Evolutionary conservation across 2,888 invertebrate genomes (phyloP).

Genomic region (Polia nebulosa): DNA sequence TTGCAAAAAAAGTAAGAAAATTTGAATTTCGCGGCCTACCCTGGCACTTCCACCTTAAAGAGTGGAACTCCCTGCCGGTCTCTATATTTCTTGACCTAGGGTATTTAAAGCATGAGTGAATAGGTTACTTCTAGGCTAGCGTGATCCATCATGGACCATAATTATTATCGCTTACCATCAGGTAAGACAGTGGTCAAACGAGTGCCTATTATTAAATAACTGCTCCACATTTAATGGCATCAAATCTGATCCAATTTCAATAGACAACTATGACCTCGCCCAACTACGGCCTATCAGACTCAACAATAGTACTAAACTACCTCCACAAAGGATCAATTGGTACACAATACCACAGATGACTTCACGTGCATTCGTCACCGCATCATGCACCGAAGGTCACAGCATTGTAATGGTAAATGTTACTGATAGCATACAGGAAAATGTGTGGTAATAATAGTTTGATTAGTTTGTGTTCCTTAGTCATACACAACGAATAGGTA

Average conservation of each 20-base stretch:
- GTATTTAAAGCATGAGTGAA: too few species aligned
- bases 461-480: slow-evolving; percentile 28
- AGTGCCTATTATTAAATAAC: too few species aligned
- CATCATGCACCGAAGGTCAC: slow-evolving; percentile 54
- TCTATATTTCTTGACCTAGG: too few species aligned
- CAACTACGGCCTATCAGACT: not conserved
- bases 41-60: too few species aligned
- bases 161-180: too few species aligned
- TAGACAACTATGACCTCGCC: slow-evolving; percentile 32
- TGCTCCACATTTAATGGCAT: slow-evolving; percentile 23
- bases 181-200: too few species aligned
- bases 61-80: too few species aligned
- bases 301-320: slow-evolving; percentile 49
- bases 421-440: slow-evolving; percentile 44
- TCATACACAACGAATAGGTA: slow-evolving; percentile 13
- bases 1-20: too few species aligned
- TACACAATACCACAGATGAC: slow-evolving; percentile 46
- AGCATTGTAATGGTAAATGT: slow-evolving; percentile 36
- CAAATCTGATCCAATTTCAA: slow-evolving; percentile 10
- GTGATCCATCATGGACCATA: too few species aligned
- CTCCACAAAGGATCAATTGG: slow-evolving; percentile 62
- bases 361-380: slow-evolving; percentile 63
- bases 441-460: slow-evolving; percentile 21
- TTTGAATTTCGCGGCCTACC: too few species aligned
- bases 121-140: too few species aligned